Conservation (phyloP, 1,140 invertebrate genomes). For the Anagrus nilaparvatae region DNA sequence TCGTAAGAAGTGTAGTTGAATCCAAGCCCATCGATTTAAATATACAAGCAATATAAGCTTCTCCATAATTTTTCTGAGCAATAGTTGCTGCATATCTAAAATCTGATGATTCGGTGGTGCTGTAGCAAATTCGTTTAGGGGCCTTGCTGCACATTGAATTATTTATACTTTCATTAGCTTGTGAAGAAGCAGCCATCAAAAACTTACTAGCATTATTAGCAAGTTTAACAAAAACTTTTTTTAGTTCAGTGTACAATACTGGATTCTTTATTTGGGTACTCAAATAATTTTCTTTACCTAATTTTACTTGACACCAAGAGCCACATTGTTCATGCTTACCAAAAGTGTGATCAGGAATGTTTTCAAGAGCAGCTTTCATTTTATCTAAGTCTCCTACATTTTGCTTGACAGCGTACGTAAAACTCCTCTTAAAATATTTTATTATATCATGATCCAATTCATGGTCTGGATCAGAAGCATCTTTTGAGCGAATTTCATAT, state of each 20-base stretch:
- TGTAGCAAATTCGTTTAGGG: conserved; percentile 6
- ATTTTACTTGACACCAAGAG: conserved; percentile 4
- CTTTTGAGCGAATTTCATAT: conserved; percentile 5
- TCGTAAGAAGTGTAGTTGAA: not conserved
- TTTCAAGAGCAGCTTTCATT: conserved; percentile 9
- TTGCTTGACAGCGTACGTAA: conserved; percentile 11
- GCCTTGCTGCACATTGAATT: conserved; percentile 1
- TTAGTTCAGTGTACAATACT: not conserved
- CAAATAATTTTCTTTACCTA: conserved; percentile 8
- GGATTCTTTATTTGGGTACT: conserved; percentile 2
- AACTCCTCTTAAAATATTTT: conserved; percentile 11
- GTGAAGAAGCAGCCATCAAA: no score
- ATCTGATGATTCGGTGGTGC: not conserved
- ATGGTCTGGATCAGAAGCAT: conserved; percentile 6
- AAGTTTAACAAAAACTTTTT: conserved; percentile 3
- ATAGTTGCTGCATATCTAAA: not conserved
- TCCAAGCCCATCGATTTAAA: not conserved
- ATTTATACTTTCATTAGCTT: conserved; percentile 9
- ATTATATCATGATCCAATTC: conserved; percentile 11
- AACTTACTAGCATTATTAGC: conserved; percentile 8
- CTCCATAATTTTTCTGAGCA: not conserved
- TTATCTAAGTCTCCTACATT: conserved; percentile 9
- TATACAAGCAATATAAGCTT: not conserved
- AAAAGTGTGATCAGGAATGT: conserved; percentile 16
- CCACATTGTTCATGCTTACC: conserved; percentile 10